Conservation (phyloP, 2,888 invertebrate species). For the Stratiomys singularior region DNA sequence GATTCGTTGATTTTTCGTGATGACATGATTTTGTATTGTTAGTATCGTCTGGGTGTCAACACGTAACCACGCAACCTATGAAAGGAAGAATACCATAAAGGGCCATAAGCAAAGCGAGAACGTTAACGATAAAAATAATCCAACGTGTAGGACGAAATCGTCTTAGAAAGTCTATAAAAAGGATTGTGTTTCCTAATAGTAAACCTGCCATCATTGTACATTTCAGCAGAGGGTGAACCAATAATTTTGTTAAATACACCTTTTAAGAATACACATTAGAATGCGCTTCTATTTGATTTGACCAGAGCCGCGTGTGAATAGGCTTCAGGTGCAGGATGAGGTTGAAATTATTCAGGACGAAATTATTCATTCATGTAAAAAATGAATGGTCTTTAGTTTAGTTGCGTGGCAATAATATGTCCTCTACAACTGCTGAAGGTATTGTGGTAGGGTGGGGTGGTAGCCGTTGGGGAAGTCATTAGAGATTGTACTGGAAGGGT, state of each 20-base stretch:
- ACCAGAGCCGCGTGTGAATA: neutral
- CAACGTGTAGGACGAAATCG: neutral
- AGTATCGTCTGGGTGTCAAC: conserved; percentile 92
- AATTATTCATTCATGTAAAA: conserved; percentile 14
- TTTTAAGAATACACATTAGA: conserved; percentile 11
- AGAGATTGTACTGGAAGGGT: conserved; percentile 3
- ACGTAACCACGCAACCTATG: conserved; percentile 87
- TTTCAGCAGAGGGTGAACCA: conserved; percentile 19
- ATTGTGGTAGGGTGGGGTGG: neutral
- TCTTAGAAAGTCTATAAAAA: conserved; percentile 16
- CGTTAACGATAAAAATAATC: conserved; percentile 25
- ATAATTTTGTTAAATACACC: conserved; percentile 46
- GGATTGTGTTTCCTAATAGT: neutral
- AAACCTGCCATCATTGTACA: neutral
- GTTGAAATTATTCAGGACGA: neutral
- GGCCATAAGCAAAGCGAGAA: neutral
- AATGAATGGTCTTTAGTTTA: conserved; percentile 4
- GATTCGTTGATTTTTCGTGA: conserved; percentile 88
- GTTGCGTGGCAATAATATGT: conserved; percentile 24
- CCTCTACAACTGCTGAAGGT: neutral
- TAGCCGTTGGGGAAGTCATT: too few species aligned
- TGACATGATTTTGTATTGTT: conserved; percentile 89
- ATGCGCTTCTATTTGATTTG: conserved; percentile 16
- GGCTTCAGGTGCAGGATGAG: neutral
- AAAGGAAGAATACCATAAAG: conserved; percentile 49